Evolutionary conservation across 1,140 invertebrate species (phyloP), one percentile per base, ranked within the genome.

Genomic region (Scaptomyza hsui): DNA sequence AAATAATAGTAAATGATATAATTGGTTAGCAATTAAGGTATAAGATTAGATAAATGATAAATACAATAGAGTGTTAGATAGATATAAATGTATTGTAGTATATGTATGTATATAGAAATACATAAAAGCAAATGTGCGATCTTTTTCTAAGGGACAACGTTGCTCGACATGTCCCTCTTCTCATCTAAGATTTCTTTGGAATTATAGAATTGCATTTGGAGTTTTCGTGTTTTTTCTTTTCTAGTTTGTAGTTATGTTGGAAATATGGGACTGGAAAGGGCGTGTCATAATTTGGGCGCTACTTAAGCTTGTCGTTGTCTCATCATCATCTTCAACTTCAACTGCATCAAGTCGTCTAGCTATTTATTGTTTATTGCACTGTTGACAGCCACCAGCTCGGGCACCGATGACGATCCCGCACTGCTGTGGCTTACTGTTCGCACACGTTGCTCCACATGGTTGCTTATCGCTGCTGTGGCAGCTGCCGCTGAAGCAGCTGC

Each of bases 351-450:
- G 1, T 45, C 9, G n/a, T 15, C 42, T 65, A 44, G 9, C 56
- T 57, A 47, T 52, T 88, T 88, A 88, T 76, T 82, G 83, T 76
- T 88, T 63, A 89, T 89, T 83, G 83, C 82, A 82, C 72, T 78
- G 73, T 78, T 90, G 3, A 64, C 72, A 41, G 89, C 72, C 37
- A 89, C 89, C 51, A 90, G 56, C 48, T 91, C 89, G 12, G 89
- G 89, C 29, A 81, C 86, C n/a, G 68, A 75, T 5, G 89, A 89
- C 12, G 88, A 90, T 19, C 76, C 68, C 19, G 32, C 82, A 61
- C 91, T 91, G 67, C 91, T 91, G 56, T 91, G 94, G 89, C 94
- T 95, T 41, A 94, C 94, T 4, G 93, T 94, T 35, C 94, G 93
- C 51, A 93, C 94, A 82, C 94, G 94, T 77, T 92, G 94, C 77